Percentiles rank a stretch among this genome's conserved stretches.
Evolutionary conservation across 2,888 invertebrate species (phyloP).

Genomic region (Coleophora deauratella): DNA sequence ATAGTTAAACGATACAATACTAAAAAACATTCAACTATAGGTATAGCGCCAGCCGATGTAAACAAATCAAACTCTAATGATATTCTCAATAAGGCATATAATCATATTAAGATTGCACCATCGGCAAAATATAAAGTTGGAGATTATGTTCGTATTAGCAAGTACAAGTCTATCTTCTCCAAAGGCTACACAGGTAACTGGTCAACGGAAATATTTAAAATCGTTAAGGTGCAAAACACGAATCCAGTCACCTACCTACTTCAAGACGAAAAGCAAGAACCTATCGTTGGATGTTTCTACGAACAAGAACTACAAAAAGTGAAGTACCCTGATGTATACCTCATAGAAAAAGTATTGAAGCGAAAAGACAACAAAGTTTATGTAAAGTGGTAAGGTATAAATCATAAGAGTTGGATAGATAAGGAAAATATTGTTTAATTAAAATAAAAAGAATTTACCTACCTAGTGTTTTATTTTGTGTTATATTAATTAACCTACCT

Average conservation of each 20-base stretch:
- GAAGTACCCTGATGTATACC: background rate
- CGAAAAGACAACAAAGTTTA: conserved; percentile 18
- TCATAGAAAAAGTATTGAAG: conserved; percentile 23
- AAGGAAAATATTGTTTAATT: background rate
- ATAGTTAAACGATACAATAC: background rate
- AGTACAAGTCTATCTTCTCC: conserved; percentile 16
- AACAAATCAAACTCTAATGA: no score
- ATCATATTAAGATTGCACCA: no score
- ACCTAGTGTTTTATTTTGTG: no score
- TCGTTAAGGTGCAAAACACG: conserved; percentile 5
- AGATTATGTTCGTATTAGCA: conserved; percentile 21
- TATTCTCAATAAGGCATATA: no score
- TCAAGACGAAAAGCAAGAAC: background rate
- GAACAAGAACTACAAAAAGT: conserved; percentile 20
- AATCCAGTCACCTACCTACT: conserved; percentile 1
- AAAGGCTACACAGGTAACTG: conserved; percentile 26
- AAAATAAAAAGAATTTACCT: background rate
- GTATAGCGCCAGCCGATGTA: background rate
- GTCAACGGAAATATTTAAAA: conserved; percentile 26
- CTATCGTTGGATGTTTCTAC: conserved; percentile 12
- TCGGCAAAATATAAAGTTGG: conserved; percentile 7
- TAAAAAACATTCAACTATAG: background rate
- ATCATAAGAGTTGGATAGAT: conserved; percentile 26
- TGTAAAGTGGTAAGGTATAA: conserved; percentile 27
- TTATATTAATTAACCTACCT: no score